Evolutionary conservation across 2,888 invertebrate genomes (phyloP).

Genomic region (Psococerastis gibbosa): DNA sequence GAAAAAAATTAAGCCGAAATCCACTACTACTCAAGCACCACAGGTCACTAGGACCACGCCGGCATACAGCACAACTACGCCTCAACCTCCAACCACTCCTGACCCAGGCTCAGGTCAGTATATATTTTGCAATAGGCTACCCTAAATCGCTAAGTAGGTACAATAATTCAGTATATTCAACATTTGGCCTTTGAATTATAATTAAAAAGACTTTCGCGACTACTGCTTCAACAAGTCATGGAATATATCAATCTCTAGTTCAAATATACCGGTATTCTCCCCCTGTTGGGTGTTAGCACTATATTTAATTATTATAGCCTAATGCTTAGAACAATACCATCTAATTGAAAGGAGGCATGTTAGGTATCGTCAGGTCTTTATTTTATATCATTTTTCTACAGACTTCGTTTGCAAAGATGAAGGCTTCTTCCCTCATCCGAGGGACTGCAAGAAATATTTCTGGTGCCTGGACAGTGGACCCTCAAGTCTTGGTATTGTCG

Average conservation of each 20-base stretch:
- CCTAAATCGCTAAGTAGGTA: too few relatives aligned
- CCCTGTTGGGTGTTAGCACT: not conserved
- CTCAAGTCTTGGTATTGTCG: conserved; percentile 73
- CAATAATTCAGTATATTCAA: too few relatives aligned
- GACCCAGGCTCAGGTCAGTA: conserved; percentile 61
- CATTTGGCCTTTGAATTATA: too few relatives aligned
- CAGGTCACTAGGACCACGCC: conserved; percentile 26
- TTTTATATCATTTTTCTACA: conserved; percentile 24
- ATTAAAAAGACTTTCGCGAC: too few relatives aligned
- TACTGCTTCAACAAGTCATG: too few relatives aligned
- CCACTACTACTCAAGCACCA: conserved; percentile 33
- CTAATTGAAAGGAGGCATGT: too few relatives aligned
- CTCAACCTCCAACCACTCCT: conserved; percentile 74
- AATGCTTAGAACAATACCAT: too few relatives aligned
- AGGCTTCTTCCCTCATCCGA: conserved; percentile 79
- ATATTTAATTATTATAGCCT: not conserved
- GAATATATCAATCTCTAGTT: too few relatives aligned
- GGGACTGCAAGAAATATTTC: conserved; percentile 86
- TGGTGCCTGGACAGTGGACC: conserved; percentile 85
- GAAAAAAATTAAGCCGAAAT: conserved; percentile 20
- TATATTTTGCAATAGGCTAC: too few relatives aligned
- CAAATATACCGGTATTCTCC: too few relatives aligned
- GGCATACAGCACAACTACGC: conserved; percentile 36
- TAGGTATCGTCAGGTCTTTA: not conserved
- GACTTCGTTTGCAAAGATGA: conserved; percentile 86